A percentile compares a stretch with the other conserved stretches of the same genome.
Conservation (phyloP, 1,140 invertebrate genomes). For the Elymnias hypermnestra region DNA sequence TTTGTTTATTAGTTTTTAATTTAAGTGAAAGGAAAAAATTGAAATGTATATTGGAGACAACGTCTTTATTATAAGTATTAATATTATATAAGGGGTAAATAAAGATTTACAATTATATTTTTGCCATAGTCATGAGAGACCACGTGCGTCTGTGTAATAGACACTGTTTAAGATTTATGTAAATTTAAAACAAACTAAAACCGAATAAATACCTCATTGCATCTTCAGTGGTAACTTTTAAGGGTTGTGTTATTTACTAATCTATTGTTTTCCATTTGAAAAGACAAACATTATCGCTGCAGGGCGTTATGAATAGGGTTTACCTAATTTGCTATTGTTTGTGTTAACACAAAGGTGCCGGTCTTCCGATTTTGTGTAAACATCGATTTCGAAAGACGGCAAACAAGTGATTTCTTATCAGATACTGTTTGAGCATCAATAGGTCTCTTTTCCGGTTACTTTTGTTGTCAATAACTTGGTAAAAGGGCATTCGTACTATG, state of each 20-base stretch:
- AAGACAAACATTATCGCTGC: slow-evolving; percentile 4
- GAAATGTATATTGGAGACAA: too few relatives aligned
- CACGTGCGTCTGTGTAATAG: too few relatives aligned
- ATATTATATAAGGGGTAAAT: too few relatives aligned
- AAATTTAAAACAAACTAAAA: too few relatives aligned
- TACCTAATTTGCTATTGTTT: slow-evolving; percentile 37
- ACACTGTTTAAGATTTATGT: too few relatives aligned
- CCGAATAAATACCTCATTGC: too few relatives aligned
- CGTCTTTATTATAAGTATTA: too few relatives aligned
- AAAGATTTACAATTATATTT: not conserved
- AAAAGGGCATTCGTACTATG: not conserved
- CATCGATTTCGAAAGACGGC: slow-evolving; percentile 13
- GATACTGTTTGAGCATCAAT: slow-evolving; percentile 21
- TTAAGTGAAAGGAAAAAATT: too few relatives aligned
- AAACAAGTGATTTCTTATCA: slow-evolving; percentile 34
- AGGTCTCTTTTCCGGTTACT: slow-evolving; percentile 18
- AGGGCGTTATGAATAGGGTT: slow-evolving; percentile 13
- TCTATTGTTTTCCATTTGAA: slow-evolving; percentile 7
- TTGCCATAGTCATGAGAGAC: too few relatives aligned
- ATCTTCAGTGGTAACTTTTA: slow-evolving; percentile 1
- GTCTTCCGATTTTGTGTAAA: slow-evolving; percentile 21
- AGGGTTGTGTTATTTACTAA: slow-evolving; percentile 4
- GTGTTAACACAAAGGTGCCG: slow-evolving; percentile 34
- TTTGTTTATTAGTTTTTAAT: too few relatives aligned
- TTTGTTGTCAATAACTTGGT: slow-evolving; percentile 18